Evolutionary conservation across 1,140 invertebrate species (phyloP).

Genomic region (Ephestia elutella): DNA sequence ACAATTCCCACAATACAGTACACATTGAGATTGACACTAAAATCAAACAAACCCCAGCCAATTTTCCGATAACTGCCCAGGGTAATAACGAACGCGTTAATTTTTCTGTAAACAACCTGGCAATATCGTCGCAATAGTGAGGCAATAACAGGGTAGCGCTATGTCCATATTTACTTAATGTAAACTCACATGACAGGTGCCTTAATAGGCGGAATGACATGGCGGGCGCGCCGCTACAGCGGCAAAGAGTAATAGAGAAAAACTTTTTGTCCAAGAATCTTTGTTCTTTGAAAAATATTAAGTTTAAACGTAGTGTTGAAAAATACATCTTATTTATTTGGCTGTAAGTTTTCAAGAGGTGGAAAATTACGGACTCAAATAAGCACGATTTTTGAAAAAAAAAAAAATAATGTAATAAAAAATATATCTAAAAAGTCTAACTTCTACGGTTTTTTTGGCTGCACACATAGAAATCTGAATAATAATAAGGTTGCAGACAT

Average conservation of each 20-base stretch:
- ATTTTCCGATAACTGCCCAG: conserved; percentile 17
- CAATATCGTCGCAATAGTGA: conserved; percentile 55
- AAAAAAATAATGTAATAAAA: too few relatives aligned
- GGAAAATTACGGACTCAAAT: too few relatives aligned
- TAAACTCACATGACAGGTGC: conserved; percentile 71
- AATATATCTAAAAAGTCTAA: too few relatives aligned
- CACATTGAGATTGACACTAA: background rate
- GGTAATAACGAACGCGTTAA: conserved; percentile 40
- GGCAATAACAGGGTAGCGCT: conserved; percentile 53
- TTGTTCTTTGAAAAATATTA: too few relatives aligned
- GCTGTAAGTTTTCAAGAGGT: too few relatives aligned
- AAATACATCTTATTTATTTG: too few relatives aligned
- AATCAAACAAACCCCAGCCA: conserved; percentile 20
- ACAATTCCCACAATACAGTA: background rate
- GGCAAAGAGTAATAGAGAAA: conserved; percentile 37
- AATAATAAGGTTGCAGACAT: too few relatives aligned
- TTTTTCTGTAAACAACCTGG: conserved; percentile 55
- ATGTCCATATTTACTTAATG: conserved; percentile 70
- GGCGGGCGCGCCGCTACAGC: conserved; percentile 45
- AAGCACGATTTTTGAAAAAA: too few relatives aligned
- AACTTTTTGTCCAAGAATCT: too few relatives aligned
- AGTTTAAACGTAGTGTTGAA: too few relatives aligned
- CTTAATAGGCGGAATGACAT: conserved; percentile 69
- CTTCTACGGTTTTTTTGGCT: too few relatives aligned
- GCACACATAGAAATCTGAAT: too few relatives aligned